Base-by-base conservation (phyloP, 2,888 invertebrate species). In the Idaea aversata region DNA sequence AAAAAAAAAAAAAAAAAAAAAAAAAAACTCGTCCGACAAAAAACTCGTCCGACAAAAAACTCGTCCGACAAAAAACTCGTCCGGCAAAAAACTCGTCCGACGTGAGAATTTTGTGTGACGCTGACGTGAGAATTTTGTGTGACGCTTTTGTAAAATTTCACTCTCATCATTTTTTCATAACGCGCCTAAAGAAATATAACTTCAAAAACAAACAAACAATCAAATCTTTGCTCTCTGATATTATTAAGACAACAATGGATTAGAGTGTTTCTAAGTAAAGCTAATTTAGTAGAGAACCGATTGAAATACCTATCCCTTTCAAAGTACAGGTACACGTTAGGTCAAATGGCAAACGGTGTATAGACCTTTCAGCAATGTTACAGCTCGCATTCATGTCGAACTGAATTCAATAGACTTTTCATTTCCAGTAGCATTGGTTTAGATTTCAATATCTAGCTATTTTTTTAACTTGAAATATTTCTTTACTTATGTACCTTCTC, bases 261-360 rank as follows among this genome's bases (percentile, higher is more conserved):
- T 47, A 47, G 47, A 5, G 47, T 47, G 47, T 47, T 47, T 47
- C 6, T 47, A 47, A 47, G 47, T 47, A 47, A 47, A 47, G 47
- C 10, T 47, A 47, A 47, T 47, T 47, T 47, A 47, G 47, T 47
- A 47, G 47, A 47, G 47, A 47, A 47, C 47, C 59, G 13, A 59
- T 34, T 34, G 59, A 34, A 59, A 58, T 58, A 58, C 16, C n/a
- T n/a, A n/a, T n/a, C 59, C 59, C 34, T 34, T 25, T 16, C 59
- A 13, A 63, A 61, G 67, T 67, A 65, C 64, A 65, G 67, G 69
- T 67, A 69, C 66, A 69, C 65, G 69, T 66, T 66, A 68, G 78
- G 82, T 80, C 82, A 79, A 81, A 79, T 70, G 65, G 70, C 67
- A 69, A 61, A 70, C 73, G 67, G 72, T 71, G 70, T 72, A 65